Percentiles rank a stretch among this genome's conserved stretches.
These are phyloP conservation scores for Unio delphinus DNA, from an alignment of 2,888 invertebrate species.

Conservation along the genomic window DNA sequence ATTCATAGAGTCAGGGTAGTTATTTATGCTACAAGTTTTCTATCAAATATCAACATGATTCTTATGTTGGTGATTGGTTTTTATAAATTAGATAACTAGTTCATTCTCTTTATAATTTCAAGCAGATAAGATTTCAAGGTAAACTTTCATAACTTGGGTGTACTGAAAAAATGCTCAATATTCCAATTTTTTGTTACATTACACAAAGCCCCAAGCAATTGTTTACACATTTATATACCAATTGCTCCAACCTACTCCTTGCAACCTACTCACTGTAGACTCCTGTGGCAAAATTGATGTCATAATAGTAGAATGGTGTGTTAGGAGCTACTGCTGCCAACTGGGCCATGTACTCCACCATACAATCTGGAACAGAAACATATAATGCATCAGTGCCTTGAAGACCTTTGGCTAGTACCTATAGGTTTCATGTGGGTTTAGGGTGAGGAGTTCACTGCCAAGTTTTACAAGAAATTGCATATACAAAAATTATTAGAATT, in stretches of 20 bases:
- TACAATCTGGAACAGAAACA: conserved; percentile 45
- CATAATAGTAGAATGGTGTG: conserved; percentile 86
- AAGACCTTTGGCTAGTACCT: background rate
- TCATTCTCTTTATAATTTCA: too few species aligned
- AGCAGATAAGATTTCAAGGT: too few species aligned
- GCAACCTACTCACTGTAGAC: conserved; percentile 79
- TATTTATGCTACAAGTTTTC: too few species aligned
- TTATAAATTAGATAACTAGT: too few species aligned
- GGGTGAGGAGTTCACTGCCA: background rate
- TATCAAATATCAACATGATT: too few species aligned
- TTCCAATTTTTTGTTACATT: background rate
- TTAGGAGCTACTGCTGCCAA: conserved; percentile 82
- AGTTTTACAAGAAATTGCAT: too few species aligned
- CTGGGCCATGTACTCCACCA: conserved; percentile 71
- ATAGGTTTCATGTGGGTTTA: background rate
- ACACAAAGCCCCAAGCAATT: background rate
- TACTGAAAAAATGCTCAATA: too few species aligned
- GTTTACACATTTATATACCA: too few species aligned
- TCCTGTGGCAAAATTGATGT: conserved; percentile 82
- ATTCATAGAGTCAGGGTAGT: too few species aligned
- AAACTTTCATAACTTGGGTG: too few species aligned
- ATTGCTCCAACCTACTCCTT: conserved; percentile 75
- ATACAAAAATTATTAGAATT: too few species aligned
- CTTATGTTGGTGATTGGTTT: too few species aligned
- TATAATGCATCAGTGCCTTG: background rate